Conservation (phyloP, 2,113 vertebrate species). For the Hyperoodon ampullatus region DNA sequence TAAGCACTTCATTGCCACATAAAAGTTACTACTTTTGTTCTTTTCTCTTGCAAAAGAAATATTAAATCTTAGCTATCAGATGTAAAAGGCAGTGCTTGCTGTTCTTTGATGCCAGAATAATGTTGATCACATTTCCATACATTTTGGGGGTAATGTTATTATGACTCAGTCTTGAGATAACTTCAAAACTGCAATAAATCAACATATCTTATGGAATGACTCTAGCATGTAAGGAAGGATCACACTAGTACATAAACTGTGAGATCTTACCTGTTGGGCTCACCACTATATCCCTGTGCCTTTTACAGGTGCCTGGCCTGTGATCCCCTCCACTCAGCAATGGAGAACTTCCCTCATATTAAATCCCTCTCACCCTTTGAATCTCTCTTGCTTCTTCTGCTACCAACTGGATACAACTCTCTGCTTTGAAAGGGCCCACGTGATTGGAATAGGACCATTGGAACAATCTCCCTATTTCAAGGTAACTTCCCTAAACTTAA, state of each 20-base stretch:
- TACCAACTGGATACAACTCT: background rate
- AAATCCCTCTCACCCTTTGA: background rate
- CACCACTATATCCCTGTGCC: background rate
- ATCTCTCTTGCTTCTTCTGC: background rate
- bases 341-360: background rate
- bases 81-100: constrained; percentile 29
- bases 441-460: background rate
- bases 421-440: background rate
- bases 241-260: background rate
- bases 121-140: constrained; percentile 24
- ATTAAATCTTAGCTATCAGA: constrained; percentile 44
- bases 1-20: constrained; percentile 36
- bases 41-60: constrained; percentile 46
- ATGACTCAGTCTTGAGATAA: constrained; percentile 5
- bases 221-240: background rate
- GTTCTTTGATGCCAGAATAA: constrained; percentile 51
- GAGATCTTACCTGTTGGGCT: background rate
- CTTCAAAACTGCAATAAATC: constrained; percentile 3
- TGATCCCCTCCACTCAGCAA: background rate
- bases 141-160: background rate
- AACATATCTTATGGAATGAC: background rate
- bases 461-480: constrained; percentile 9
- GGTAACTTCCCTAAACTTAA: background rate
- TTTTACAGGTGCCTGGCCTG: background rate
- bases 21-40: constrained; percentile 55